A percentile compares a stretch with the other conserved stretches of the same genome.
These are phyloP conservation scores for Ceyx erithaca DNA, from an alignment of 2,797 vertebrate species.

Conservation along the genomic window DNA sequence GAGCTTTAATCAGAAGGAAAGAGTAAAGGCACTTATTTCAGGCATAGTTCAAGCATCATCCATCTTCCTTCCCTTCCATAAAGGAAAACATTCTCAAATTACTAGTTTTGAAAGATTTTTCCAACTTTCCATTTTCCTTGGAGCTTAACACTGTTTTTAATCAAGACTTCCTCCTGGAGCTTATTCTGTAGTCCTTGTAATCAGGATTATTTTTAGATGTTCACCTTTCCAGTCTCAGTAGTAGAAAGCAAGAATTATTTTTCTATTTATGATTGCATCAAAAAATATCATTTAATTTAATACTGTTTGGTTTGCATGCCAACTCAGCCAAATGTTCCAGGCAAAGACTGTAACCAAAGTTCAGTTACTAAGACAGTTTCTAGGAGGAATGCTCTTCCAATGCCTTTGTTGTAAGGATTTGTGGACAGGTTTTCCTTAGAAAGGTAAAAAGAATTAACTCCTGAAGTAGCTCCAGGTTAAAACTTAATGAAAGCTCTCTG, in stretches of 20 bases:
- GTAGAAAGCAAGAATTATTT: background rate
- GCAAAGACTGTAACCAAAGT: background rate
- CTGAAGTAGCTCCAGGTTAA: background rate
- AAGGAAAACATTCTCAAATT: conserved; percentile 48
- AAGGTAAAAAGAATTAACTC: background rate
- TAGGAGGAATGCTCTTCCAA: background rate
- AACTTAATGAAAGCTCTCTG: background rate
- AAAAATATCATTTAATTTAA: background rate
- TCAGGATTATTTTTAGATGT: background rate
- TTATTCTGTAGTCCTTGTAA: background rate
- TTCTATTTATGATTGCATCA: background rate
- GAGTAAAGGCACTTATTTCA: conserved; percentile 32
- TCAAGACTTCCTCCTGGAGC: conserved; percentile 1
- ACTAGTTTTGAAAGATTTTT: conserved; percentile 47
- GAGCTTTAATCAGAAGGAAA: conserved; percentile 24
- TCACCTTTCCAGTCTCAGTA: background rate
- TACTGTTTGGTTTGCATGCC: background rate
- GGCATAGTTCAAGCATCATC: conserved; percentile 25
- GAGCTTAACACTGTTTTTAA: conserved; percentile 28
- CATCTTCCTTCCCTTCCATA: conserved; percentile 48
- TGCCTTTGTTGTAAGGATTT: background rate
- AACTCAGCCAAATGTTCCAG: background rate
- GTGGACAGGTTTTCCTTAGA: background rate
- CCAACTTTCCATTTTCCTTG: conserved; percentile 41
- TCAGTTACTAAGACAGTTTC: background rate